Conservation (phyloP, 2,113 vertebrate genomes). For the Spilogale gracilis region DNA sequence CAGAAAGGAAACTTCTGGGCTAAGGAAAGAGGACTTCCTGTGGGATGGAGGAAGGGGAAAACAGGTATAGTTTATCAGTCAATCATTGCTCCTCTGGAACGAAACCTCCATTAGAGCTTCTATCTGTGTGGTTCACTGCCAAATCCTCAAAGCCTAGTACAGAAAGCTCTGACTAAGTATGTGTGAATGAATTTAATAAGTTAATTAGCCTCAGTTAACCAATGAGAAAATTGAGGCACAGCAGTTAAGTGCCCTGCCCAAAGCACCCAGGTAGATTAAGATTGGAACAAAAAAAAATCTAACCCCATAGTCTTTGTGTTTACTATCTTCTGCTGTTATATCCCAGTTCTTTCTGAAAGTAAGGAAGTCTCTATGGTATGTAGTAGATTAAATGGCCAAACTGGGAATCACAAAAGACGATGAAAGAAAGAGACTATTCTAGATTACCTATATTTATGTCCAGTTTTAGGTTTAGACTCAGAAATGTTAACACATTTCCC, state of each 20-base stretch:
- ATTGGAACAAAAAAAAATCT: neutral
- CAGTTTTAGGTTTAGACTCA: neutral
- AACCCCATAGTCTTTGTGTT: no score
- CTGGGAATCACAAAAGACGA: neutral
- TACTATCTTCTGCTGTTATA: fast-evolving
- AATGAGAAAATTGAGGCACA: neutral
- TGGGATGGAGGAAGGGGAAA: neutral
- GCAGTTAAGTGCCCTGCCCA: neutral
- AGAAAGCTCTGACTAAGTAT: neutral
- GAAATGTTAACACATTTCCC: neutral
- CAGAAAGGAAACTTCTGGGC: neutral
- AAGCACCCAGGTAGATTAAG: neutral
- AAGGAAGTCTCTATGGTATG: neutral
- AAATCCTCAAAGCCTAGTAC: neutral
- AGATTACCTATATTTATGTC: neutral
- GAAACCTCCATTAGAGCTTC: neutral
- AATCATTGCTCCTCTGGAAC: neutral
- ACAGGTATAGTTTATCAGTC: fast-evolving
- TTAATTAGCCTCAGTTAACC: neutral
- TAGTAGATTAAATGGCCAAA: neutral
- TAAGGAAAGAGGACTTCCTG: neutral
- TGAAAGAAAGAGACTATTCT: neutral
- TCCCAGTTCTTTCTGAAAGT: neutral
- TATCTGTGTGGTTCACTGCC: neutral
- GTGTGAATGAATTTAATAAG: neutral